phyloP scores from a whole-genome alignment of 2,113 vertebrate genomes.

The Paratilapia polleni region DNA sequence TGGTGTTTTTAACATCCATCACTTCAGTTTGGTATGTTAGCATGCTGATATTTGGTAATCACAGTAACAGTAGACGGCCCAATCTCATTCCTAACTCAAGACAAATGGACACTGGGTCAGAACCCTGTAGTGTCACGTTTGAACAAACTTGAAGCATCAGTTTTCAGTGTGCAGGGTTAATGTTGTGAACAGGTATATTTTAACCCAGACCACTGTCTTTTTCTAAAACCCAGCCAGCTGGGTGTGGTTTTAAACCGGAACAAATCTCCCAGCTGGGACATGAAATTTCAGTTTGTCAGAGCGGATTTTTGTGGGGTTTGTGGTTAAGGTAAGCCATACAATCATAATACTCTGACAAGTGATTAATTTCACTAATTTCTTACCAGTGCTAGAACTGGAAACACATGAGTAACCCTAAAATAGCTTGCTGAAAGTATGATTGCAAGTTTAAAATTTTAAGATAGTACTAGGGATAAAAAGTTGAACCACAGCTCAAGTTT shows the following conservation, averaged over 20 bases:
- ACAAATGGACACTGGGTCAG: not conserved
- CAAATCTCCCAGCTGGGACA: not conserved
- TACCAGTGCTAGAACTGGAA: too few relatives aligned
- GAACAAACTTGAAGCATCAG: not conserved
- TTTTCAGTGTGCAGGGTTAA: not conserved
- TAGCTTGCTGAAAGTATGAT: too few relatives aligned
- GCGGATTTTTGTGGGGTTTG: not conserved
- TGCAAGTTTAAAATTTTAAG: too few relatives aligned
- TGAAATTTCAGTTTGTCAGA: not conserved
- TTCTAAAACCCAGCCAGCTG: not conserved
- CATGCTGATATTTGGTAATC: not conserved
- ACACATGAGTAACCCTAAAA: too few relatives aligned
- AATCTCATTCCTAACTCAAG: not conserved
- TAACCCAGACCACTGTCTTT: not conserved
- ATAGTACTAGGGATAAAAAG: too few relatives aligned
- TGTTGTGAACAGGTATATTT: not conserved
- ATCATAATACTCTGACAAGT: too few relatives aligned
- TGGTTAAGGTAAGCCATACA: not conserved
- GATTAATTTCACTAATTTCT: too few relatives aligned
- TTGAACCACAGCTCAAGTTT: not conserved
- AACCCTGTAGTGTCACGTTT: not conserved
- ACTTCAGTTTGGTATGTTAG: not conserved
- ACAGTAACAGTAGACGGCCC: not conserved
- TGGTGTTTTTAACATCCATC: not conserved
- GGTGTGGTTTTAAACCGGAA: not conserved